These are phyloP conservation scores for Aplodontia rufa DNA, from an alignment of 2,113 vertebrate genomes.

Conservation along the genomic window DNA sequence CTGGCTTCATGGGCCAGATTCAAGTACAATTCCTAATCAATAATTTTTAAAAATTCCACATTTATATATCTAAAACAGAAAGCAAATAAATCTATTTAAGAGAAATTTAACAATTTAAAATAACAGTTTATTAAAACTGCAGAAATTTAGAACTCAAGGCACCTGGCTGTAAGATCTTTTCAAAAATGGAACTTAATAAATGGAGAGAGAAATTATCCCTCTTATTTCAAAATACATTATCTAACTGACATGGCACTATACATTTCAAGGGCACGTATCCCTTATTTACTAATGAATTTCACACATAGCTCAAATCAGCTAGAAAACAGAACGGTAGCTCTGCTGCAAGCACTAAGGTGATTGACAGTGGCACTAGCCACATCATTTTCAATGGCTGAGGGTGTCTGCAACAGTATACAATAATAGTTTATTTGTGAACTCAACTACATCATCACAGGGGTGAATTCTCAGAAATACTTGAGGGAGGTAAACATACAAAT, in stretches of 20 bases:
- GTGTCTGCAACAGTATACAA: neutral
- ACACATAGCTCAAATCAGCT: neutral
- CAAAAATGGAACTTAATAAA: neutral
- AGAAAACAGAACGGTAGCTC: neutral
- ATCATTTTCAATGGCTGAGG: neutral
- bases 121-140: neutral
- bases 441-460: neutral
- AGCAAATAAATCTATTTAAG: neutral
- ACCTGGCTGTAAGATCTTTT: neutral
- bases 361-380: neutral
- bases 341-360: neutral
- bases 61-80: neutral
- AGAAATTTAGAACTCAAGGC: neutral
- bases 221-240: neutral
- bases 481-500: neutral
- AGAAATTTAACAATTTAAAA: neutral
- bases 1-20: neutral
- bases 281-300: neutral
- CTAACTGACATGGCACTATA: neutral
- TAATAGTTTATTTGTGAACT: neutral
- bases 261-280: neutral
- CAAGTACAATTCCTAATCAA: neutral
- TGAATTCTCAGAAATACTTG: neutral
- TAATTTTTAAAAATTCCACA: too few species aligned
- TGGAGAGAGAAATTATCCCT: neutral